A percentile compares a stretch with the other conserved stretches of the same genome.
phyloP scores from a whole-genome alignment of 1,140 invertebrate species.

The Conus betulinus region DNA sequence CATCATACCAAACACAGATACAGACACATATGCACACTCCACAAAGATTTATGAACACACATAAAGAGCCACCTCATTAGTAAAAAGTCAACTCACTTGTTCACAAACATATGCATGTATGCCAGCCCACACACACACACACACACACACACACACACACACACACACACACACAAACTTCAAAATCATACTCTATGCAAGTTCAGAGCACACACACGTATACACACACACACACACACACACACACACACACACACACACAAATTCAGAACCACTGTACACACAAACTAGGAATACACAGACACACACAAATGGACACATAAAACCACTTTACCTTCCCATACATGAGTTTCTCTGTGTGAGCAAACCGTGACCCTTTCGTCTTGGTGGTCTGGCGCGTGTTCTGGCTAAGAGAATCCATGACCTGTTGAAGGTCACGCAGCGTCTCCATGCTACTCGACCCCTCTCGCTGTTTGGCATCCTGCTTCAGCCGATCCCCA shows the following conservation, averaged over 20 bases:
- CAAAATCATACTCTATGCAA: neutral
- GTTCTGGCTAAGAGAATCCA: constrained; percentile 59
- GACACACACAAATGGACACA: neutral
- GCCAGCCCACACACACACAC: too few relatives aligned
- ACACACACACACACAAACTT: neutral
- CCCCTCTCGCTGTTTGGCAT: constrained; percentile 58
- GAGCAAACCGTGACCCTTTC: constrained; percentile 75
- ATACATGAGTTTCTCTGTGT: constrained; percentile 76
- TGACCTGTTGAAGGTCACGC: constrained; percentile 67
- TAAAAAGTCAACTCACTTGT: too few relatives aligned
- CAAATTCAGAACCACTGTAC: neutral
- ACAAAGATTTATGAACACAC: too few relatives aligned
- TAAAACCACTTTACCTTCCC: constrained; percentile 61
- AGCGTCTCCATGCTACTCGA: constrained; percentile 34
- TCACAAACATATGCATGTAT: too few relatives aligned
- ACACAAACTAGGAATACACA: neutral
- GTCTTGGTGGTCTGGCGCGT: constrained; percentile 52
- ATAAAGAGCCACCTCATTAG: too few relatives aligned
- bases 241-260: neutral
- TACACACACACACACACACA: neutral
- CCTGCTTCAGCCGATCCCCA: constrained; percentile 65
- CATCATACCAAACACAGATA: neutral
- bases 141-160: neutral
- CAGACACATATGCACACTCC: neutral
- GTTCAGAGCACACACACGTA: neutral